phyloP scores from a whole-genome alignment of 2,888 invertebrate species.

The Stenichneumon culpator region DNA sequence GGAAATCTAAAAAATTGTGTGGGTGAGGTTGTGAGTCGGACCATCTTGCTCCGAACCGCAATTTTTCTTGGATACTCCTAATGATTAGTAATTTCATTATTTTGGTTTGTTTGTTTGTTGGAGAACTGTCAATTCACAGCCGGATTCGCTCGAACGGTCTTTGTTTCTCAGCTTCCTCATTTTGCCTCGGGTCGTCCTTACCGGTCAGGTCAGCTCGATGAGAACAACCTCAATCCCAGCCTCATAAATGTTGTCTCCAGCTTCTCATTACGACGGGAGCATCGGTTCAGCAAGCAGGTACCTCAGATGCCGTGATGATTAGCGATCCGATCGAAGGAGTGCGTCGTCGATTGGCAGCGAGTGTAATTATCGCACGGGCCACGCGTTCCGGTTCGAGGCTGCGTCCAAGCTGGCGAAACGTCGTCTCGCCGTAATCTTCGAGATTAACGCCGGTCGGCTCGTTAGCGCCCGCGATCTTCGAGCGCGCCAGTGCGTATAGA shows the following conservation, averaged over 20 bases:
- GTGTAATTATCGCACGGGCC: slow-evolving; percentile 63
- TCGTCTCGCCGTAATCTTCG: slow-evolving; percentile 61
- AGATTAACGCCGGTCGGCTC: slow-evolving; percentile 69
- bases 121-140: not conserved
- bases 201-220: not conserved
- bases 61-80: not conserved
- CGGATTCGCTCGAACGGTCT: not conserved
- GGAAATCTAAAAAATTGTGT: not conserved
- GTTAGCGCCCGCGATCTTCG: slow-evolving; percentile 65
- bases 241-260: not conserved
- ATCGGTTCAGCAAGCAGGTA: slow-evolving; percentile 17
- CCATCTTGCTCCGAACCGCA: no score
- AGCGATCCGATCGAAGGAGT: slow-evolving; percentile 52
- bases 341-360: slow-evolving; percentile 24
- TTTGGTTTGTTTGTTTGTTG: not conserved
- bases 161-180: not conserved
- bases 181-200: not conserved
- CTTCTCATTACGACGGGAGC: slow-evolving; percentile 26
- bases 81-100: not conserved
- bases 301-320: slow-evolving; percentile 55
- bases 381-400: slow-evolving; percentile 64
- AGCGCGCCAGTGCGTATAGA: slow-evolving; percentile 62
- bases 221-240: not conserved
- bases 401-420: slow-evolving; percentile 24
- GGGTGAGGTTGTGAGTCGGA: no score